phyloP scores from a whole-genome alignment of 2,113 vertebrate genomes.

The Myiopsitta monachus region DNA sequence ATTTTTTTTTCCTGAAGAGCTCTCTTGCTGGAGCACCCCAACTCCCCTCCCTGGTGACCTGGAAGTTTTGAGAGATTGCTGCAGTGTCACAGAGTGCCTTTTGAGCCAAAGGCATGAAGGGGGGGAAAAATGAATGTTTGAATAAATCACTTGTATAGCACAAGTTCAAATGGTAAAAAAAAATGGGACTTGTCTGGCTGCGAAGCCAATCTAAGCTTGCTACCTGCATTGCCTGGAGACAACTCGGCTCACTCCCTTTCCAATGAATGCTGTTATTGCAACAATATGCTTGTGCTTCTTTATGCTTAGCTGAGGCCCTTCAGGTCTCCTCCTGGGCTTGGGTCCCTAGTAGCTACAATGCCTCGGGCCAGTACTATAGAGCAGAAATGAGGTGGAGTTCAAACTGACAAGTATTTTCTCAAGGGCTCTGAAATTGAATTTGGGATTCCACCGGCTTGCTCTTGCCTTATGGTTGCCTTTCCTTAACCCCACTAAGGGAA shows the following conservation, averaged over 20 bases:
- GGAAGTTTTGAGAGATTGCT: slow-evolving; percentile 30
- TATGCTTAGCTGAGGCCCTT: slow-evolving; percentile 61
- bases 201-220: slow-evolving; percentile 33
- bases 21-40: neutral
- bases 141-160: slow-evolving; percentile 26
- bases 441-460: slow-evolving; percentile 18
- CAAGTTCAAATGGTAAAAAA: slow-evolving; percentile 15
- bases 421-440: slow-evolving; percentile 62
- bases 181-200: slow-evolving; percentile 36
- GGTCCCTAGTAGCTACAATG: slow-evolving; percentile 60
- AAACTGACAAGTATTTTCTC: slow-evolving; percentile 65
- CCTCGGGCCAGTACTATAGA: slow-evolving; percentile 67
- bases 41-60: neutral
- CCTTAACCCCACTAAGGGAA: slow-evolving; percentile 22
- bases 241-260: slow-evolving; percentile 23
- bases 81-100: slow-evolving; percentile 32
- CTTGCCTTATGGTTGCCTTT: slow-evolving; percentile 18
- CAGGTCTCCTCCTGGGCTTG: slow-evolving; percentile 67
- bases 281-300: slow-evolving; percentile 41
- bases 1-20: neutral
- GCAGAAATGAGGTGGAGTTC: slow-evolving; percentile 54
- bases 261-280: slow-evolving; percentile 15
- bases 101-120: slow-evolving; percentile 54
- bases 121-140: slow-evolving; percentile 7
- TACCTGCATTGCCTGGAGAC: slow-evolving; percentile 53